Percentiles rank a stretch among this genome's conserved stretches.
Evolutionary conservation across 2,113 vertebrate species (phyloP).

Genomic region (Oncorhynchus gorbuscha): DNA sequence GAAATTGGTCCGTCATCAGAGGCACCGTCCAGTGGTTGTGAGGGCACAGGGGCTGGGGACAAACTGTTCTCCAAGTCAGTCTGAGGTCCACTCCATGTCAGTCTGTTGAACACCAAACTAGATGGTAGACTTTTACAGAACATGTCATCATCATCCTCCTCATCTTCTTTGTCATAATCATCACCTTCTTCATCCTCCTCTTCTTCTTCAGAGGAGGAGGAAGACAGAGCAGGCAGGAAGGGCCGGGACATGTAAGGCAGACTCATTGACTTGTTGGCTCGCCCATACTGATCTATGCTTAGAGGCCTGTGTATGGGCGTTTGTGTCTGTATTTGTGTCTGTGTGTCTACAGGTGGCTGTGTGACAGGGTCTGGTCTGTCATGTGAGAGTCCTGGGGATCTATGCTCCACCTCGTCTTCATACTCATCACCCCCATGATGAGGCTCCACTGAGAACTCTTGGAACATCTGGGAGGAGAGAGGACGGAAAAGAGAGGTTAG

Average conservation of each 20-base stretch:
- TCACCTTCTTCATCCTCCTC: constrained; percentile 26
- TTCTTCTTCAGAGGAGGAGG: constrained; percentile 38
- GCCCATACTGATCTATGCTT: constrained; percentile 26
- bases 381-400: not conserved
- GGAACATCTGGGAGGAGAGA: constrained; percentile 61
- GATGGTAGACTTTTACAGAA: constrained; percentile 67
- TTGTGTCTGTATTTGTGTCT: not conserved
- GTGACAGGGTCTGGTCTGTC: not conserved
- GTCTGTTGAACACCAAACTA: constrained; percentile 34
- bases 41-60: not conserved
- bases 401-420: constrained; percentile 53
- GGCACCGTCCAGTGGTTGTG: not conserved
- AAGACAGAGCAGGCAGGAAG: constrained; percentile 18
- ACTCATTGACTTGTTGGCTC: constrained; percentile 72
- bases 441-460: constrained; percentile 81
- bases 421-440: constrained; percentile 64
- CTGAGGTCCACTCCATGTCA: not conserved
- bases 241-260: constrained; percentile 65
- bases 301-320: constrained; percentile 33
- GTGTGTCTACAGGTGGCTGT: not conserved
- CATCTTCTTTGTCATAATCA: constrained; percentile 52
- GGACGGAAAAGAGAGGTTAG: not conserved
- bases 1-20: not conserved
- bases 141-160: constrained; percentile 57
- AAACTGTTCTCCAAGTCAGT: not conserved